phyloP scores from a whole-genome alignment of 2,888 invertebrate species.

The Ochlodes sylvanus region DNA sequence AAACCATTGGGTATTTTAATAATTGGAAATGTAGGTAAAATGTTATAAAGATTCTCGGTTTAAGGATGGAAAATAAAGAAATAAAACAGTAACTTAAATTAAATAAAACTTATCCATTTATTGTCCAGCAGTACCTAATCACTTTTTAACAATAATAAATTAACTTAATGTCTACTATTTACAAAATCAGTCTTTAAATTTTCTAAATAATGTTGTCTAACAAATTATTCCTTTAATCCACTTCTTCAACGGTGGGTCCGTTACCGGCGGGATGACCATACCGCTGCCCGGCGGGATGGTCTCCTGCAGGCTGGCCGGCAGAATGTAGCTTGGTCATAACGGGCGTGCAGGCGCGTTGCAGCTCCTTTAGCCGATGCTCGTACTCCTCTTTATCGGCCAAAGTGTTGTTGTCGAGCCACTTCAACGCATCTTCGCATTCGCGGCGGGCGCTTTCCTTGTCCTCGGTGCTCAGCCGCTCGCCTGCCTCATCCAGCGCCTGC shows the following conservation, averaged over 20 bases:
- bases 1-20: too few species aligned
- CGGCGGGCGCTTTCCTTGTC: constrained; percentile 86
- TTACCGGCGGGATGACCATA: constrained; percentile 17
- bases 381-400: constrained; percentile 87
- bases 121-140: constrained; percentile 21
- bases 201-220: background rate
- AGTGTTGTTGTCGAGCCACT: constrained; percentile 89
- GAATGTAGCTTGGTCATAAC: constrained; percentile 81
- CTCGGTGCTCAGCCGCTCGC: constrained; percentile 84
- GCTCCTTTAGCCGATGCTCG: constrained; percentile 85
- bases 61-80: background rate
- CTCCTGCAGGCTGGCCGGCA: background rate
- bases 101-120: constrained; percentile 2
- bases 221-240: constrained; percentile 39
- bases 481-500: constrained; percentile 87
- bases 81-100: background rate
- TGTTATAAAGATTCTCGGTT: too few species aligned
- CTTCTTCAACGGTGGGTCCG: constrained; percentile 48
- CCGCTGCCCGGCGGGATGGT: constrained; percentile 22
- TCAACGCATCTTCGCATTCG: constrained; percentile 85
- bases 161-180: constrained; percentile 36
- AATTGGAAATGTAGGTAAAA: too few species aligned
- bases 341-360: constrained; percentile 85
- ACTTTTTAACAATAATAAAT: constrained; percentile 35
- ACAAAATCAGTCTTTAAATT: constrained; percentile 9